Evolutionary conservation across 2,113 vertebrate genomes (phyloP), one percentile per base, ranked within the genome.

Genomic region (Atrichornis clamosus): DNA sequence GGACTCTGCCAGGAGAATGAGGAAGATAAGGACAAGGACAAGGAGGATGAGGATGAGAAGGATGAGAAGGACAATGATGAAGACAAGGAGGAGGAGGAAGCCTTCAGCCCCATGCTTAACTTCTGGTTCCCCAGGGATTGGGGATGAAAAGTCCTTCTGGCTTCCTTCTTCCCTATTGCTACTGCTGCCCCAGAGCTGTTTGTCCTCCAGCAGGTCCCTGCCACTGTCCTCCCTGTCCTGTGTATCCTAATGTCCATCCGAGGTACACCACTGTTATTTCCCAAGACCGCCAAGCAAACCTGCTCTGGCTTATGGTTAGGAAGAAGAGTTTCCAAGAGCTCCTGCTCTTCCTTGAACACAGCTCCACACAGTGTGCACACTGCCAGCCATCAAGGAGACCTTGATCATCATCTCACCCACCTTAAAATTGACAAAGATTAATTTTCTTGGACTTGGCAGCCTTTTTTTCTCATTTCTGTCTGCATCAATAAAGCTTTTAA

Each of bases 361-460:
- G 4, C 13, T 72, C 47, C 50, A 44, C 4, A 6, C 37, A 72
- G 46, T 1, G 0, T 23, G 13, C 50, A 39, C 0, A 0, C 15
- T 10, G 7, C 26, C 3, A 9, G 55, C 28, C 49, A 28, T 35
- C 39, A 65, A 11, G 4, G 7, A 74, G 77, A 77, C 12, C 17
- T 89, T 74, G 33, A 15, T 15, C 1, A 2, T 24, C 42, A 47
- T 41, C 33, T 84, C 33, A 37, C 14, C 56, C 33, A 49, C 39
- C 44, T 89, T 74, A 67, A 84, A 69, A 70, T 6, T 56, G 30
- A 74, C 7, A 55, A 37, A 15, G 13, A 52, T 37, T 41, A 19
- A 47, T 59, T 70, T 75, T 76, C 47, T 50, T 59, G 52, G 28
- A 68, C 52, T 63, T 72, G 16, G 27, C 33, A 79, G 27, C 6